Conservation (phyloP, 2,113 vertebrate genomes). For the Chionodraco myersi region DNA sequence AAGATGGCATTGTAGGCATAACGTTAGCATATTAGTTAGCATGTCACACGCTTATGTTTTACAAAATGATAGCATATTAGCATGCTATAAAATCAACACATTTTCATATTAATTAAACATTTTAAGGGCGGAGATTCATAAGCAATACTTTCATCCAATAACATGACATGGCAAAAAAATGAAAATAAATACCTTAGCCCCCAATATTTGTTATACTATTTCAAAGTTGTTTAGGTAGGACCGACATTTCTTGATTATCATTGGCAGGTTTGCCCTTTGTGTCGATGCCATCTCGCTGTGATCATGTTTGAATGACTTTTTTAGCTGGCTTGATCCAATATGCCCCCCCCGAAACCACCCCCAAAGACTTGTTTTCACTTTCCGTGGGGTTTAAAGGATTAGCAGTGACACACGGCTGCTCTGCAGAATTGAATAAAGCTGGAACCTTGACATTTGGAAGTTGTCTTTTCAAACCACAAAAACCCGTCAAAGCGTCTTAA, state of each 20-base stretch:
- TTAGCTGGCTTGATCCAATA: not conserved
- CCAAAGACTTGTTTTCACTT: constrained; percentile 11
- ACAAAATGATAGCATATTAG: not conserved
- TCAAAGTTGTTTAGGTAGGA: too few species aligned
- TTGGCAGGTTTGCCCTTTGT: not conserved
- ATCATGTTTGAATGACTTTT: not conserved
- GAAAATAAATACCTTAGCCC: not conserved
- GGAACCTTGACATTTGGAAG: constrained; percentile 57
- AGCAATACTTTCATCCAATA: not conserved
- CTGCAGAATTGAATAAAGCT: constrained; percentile 33
- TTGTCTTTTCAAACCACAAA: constrained; percentile 37
- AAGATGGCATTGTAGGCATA: not conserved
- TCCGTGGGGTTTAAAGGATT: constrained; percentile 17
- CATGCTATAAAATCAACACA: not conserved
- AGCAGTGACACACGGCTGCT: constrained; percentile 20
- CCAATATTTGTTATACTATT: too few species aligned
- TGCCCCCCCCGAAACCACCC: not conserved
- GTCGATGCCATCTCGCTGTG: not conserved
- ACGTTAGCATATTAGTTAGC: not conserved
- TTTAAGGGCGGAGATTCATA: too few species aligned
- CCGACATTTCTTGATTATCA: not conserved
- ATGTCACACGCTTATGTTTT: too few species aligned
- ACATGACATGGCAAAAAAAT: not conserved
- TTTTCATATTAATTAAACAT: too few species aligned
- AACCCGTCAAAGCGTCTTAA: constrained; percentile 35